Conservation (phyloP, 2,797 vertebrate species). For the Myiotriccus ornatus region DNA sequence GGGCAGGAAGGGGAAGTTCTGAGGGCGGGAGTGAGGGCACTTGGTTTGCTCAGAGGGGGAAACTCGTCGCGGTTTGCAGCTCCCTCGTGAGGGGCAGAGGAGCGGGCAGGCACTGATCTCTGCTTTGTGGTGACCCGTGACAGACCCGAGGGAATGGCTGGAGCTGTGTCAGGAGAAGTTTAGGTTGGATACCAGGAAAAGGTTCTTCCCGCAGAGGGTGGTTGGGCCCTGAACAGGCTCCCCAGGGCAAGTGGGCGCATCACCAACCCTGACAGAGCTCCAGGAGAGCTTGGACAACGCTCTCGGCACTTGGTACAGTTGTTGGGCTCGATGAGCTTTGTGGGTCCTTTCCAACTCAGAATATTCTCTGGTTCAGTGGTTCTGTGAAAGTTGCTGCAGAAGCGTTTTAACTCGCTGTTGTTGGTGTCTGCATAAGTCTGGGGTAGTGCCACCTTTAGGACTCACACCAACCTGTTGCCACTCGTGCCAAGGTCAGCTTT, state of each 20-base stretch:
- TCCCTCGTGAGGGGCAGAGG: not conserved
- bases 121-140: not conserved
- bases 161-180: not conserved
- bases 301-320: too few relatives aligned
- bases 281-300: not conserved
- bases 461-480: accelerated
- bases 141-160: not conserved
- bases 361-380: not conserved
- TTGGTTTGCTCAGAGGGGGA: not conserved
- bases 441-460: accelerated
- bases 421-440: too few relatives aligned
- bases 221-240: not conserved
- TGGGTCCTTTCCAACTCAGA: not conserved
- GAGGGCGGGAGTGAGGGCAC: not conserved
- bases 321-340: not conserved
- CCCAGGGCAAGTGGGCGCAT: not conserved
- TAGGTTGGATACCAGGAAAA: too few relatives aligned
- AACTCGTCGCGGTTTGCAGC: accelerated
- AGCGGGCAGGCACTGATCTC: not conserved
- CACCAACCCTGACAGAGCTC: not conserved
- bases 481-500: not conserved
- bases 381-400: accelerated
- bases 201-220: not conserved
- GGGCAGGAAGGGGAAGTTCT: not conserved
- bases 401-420: not conserved